phyloP scores from a whole-genome alignment of 23 tunicate genomes.

The Styela clava region DNA sequence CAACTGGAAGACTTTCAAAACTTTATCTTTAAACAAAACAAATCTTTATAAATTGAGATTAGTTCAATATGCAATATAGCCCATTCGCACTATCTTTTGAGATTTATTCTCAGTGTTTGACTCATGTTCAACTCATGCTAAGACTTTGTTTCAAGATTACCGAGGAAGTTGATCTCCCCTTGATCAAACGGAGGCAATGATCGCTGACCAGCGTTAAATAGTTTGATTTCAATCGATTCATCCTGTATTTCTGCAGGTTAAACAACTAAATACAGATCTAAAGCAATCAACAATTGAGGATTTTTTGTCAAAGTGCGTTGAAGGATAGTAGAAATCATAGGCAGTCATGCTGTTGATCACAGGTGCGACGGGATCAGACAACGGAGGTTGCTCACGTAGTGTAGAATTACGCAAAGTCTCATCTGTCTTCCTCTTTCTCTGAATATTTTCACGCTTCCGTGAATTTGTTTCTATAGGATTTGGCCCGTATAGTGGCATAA shows the following conservation, averaged over 20 bases:
- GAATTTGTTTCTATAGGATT: neutral
- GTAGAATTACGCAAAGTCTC: neutral
- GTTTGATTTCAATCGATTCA: no score
- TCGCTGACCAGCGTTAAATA: no score
- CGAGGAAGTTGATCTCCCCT: no score
- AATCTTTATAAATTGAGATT: no score
- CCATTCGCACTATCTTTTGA: no score
- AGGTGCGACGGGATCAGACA: neutral
- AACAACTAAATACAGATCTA: neutral
- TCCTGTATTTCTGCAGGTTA: neutral
- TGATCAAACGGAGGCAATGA: no score
- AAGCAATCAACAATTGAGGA: neutral
- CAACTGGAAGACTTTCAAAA: no score
- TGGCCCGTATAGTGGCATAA: neutral
- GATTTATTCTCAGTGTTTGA: no score
- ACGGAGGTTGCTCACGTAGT: neutral
- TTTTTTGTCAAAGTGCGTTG: neutral
- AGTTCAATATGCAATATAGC: no score
- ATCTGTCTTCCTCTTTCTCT: neutral
- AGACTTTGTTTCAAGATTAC: no score
- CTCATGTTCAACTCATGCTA: no score
- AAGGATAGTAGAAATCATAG: neutral
- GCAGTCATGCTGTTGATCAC: neutral
- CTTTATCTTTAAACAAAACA: no score
- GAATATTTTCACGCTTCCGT: neutral